phyloP scores from a whole-genome alignment of 2,888 invertebrate genomes.

The Epiperipatus broadwayi region DNA sequence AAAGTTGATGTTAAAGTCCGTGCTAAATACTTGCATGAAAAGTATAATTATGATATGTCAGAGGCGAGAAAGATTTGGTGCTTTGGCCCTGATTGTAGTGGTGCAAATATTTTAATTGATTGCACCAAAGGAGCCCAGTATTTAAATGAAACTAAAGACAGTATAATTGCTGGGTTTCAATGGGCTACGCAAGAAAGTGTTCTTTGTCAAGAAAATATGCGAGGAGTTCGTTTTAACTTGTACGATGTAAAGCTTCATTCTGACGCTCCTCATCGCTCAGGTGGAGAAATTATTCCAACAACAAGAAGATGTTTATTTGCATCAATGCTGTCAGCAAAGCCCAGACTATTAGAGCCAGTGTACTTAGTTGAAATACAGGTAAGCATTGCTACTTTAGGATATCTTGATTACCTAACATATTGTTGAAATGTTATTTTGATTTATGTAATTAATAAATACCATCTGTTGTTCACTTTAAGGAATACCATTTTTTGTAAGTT shows the following conservation, averaged over 20 bases:
- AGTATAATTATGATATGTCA: conserved; percentile 88
- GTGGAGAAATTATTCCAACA: conserved; percentile 98
- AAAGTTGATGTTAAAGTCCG: conserved; percentile 94
- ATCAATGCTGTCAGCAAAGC: conserved; percentile 62
- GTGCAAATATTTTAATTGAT: conserved; percentile 91
- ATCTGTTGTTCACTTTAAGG: too few relatives aligned
- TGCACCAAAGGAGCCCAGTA: conserved; percentile 99
- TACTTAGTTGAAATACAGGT: conserved; percentile 97
- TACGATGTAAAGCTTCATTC: conserved; percentile 97
- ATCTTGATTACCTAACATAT: neutral
- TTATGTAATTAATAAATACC: too few relatives aligned
- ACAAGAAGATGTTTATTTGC: conserved; percentile 95
- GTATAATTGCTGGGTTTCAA: conserved; percentile 93
- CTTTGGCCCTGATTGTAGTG: conserved; percentile 97
- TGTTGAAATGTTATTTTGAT: too few relatives aligned
- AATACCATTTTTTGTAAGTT: too few relatives aligned
- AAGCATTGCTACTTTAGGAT: conserved; percentile 17
- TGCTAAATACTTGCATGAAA: conserved; percentile 80
- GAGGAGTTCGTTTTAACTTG: conserved; percentile 88
- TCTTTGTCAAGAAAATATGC: conserved; percentile 92
- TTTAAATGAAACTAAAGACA: conserved; percentile 99
- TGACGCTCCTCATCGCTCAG: conserved; percentile 99
- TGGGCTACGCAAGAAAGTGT: conserved; percentile 99
- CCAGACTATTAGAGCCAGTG: conserved; percentile 95
- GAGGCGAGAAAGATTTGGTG: conserved; percentile 98